These are phyloP conservation scores for Sminthopsis crassicaudata DNA, from an alignment of 2,113 vertebrate genomes.

Conservation along the genomic window DNA sequence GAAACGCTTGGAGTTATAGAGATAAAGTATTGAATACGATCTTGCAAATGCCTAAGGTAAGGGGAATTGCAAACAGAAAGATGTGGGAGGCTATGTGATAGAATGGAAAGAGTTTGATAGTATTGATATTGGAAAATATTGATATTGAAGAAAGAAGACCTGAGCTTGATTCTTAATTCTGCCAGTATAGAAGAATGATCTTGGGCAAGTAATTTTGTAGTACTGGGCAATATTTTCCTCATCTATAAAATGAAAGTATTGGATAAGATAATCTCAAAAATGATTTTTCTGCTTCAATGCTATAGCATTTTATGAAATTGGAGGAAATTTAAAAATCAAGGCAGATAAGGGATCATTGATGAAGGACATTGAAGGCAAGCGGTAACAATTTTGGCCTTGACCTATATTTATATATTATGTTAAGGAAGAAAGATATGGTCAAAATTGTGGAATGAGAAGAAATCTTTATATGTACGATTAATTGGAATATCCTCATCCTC, in stretches of 20 bases:
- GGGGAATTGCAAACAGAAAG: not conserved
- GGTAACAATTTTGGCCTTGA: not conserved
- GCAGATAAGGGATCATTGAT: not conserved
- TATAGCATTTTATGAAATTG: not conserved
- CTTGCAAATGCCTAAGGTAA: not conserved
- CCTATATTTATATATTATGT: not conserved
- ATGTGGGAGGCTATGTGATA: not conserved
- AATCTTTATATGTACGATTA: not conserved
- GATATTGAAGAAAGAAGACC: not conserved
- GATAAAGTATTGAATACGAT: not conserved
- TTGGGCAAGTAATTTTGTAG: not conserved
- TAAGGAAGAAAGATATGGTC: not conserved
- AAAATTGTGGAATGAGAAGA: not conserved
- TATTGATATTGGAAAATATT: too few species aligned
- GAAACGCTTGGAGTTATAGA: not conserved
- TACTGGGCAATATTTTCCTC: not conserved
- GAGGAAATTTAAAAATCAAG: not conserved
- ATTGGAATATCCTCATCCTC: not conserved
- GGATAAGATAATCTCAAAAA: not conserved
- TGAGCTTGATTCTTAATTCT: not conserved
- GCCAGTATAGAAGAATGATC: not conserved
- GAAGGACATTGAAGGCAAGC: not conserved
- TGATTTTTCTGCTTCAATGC: not conserved
- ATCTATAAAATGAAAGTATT: not conserved
- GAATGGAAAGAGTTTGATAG: not conserved